Percentiles rank a stretch among this genome's conserved stretches.
Evolutionary conservation across 1,140 invertebrate genomes (phyloP).

Genomic region (Geopemphigus sp.): DNA sequence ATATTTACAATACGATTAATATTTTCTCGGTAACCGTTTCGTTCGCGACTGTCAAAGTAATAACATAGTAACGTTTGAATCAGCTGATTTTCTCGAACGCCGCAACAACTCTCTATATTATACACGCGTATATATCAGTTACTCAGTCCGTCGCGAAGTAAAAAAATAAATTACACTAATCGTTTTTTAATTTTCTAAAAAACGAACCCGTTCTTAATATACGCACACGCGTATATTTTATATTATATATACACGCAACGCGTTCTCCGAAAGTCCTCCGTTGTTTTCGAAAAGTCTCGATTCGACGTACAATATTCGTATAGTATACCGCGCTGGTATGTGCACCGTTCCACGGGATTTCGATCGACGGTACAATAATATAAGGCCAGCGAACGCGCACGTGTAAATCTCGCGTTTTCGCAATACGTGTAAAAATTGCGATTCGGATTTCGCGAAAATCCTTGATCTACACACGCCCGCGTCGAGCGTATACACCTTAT

Average conservation of each 20-base stretch:
- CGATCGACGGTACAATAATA: neutral
- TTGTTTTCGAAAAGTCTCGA: slow-evolving; percentile 10
- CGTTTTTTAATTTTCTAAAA: no score
- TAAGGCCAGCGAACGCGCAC: no score
- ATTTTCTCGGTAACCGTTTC: slow-evolving; percentile 24
- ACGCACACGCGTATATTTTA: no score
- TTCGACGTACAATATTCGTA: neutral
- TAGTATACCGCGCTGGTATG: no score
- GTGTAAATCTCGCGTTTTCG: slow-evolving; percentile 25
- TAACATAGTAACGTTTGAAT: slow-evolving; percentile 25
- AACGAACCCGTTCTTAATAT: no score
- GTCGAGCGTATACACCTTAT: neutral
- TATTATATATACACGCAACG: no score
- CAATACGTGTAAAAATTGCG: slow-evolving; percentile 35
- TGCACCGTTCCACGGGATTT: no score
- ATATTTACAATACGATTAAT: slow-evolving; percentile 16
- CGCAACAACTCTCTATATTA: neutral
- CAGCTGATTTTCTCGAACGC: slow-evolving; percentile 19
- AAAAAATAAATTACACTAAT: no score
- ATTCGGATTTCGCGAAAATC: slow-evolving; percentile 37
- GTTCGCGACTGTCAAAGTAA: neutral
- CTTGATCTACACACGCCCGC: slow-evolving; percentile 28
- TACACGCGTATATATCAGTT: no score
- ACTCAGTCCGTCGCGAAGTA: no score
- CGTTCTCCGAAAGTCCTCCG: slow-evolving; percentile 16